Conservation (phyloP, 2,888 invertebrate species). For the Pristionchus japonicus region DNA sequence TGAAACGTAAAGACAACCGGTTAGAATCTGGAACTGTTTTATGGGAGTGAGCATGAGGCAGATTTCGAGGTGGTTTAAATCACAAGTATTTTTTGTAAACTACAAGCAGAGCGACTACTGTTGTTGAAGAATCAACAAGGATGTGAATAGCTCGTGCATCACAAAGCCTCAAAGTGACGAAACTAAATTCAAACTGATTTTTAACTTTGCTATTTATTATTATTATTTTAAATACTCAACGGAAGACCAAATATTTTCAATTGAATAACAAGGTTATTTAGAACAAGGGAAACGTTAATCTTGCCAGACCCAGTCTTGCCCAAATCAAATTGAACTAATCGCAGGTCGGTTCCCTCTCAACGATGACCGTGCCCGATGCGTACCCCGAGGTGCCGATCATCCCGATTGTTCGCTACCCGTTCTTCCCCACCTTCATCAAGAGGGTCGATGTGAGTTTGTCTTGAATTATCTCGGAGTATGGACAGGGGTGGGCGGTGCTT, state of each 20-base stretch:
- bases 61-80: background rate
- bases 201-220: background rate
- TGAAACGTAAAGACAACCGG: too few relatives aligned
- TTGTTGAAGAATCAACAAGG: too few relatives aligned
- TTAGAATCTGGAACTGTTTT: too few relatives aligned
- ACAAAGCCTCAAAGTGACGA: too few relatives aligned
- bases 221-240: constrained; percentile 1
- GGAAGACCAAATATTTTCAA: constrained; percentile 37
- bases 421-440: constrained; percentile 98
- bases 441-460: constrained; percentile 80
- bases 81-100: background rate
- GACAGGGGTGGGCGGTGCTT: too few relatives aligned
- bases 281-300: too few relatives aligned
- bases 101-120: too few relatives aligned
- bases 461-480: background rate
- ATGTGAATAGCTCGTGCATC: too few relatives aligned
- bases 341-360: constrained; percentile 3
- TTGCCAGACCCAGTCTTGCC: too few relatives aligned
- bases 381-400: constrained; percentile 97
- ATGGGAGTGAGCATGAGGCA: background rate
- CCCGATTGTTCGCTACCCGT: constrained; percentile 92
- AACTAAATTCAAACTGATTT: too few relatives aligned
- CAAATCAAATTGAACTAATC: too few relatives aligned
- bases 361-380: constrained; percentile 91
- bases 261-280: too few relatives aligned